phyloP scores from a whole-genome alignment of 1,140 invertebrate genomes.

The Ruditapes philippinarum region DNA sequence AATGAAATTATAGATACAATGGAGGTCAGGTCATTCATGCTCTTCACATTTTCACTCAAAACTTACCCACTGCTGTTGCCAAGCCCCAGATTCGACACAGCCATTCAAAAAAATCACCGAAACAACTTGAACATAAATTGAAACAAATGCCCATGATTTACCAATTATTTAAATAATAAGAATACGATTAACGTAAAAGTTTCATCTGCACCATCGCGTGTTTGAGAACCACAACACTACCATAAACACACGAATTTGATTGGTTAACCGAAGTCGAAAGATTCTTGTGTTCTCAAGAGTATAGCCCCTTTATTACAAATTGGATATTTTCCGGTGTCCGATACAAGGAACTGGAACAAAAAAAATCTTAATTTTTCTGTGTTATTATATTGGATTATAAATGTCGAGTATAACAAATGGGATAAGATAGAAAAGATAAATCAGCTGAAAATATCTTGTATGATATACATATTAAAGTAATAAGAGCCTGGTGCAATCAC shows the following conservation, averaged over 20 bases:
- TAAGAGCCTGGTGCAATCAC: too few species aligned
- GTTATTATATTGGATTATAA: too few species aligned
- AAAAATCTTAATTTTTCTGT: too few species aligned
- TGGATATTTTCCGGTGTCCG: background rate
- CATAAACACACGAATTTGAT: conserved; percentile 1
- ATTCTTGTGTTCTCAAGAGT: background rate
- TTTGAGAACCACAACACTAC: conserved; percentile 21
- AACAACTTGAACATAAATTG: conserved; percentile 21
- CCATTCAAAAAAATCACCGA: conserved; percentile 57
- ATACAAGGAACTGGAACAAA: background rate
- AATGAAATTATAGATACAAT: background rate
- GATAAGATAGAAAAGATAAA: too few species aligned
- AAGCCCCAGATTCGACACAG: conserved; percentile 36
- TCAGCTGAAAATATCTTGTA: too few species aligned
- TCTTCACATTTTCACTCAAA: background rate
- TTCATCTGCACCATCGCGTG: background rate
- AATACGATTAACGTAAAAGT: background rate
- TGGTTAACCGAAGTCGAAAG: conserved; percentile 38
- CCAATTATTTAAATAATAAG: background rate
- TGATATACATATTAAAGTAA: too few species aligned
- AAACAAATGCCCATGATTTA: conserved; percentile 49
- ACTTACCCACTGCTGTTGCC: conserved; percentile 46
- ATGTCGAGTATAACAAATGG: too few species aligned
- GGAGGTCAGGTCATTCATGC: background rate
- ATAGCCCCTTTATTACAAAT: too few species aligned